Percentiles rank a stretch among this genome's conserved stretches.
Evolutionary conservation across 1,140 invertebrate species (phyloP).

Genomic region (Drosophila takahashii): DNA sequence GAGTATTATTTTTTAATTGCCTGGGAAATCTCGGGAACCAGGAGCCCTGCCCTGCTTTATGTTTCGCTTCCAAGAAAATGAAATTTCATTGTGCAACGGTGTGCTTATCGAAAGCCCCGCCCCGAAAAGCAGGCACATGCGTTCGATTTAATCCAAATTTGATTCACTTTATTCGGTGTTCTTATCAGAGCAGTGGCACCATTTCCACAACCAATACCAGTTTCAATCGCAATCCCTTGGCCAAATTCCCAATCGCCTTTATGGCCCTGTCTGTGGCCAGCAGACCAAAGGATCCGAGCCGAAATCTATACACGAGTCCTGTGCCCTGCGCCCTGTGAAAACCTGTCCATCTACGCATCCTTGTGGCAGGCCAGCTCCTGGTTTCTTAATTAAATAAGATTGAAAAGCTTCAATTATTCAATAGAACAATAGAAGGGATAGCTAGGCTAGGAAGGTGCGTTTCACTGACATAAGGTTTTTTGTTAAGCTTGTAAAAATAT

Average conservation of each 20-base stretch:
- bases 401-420: constrained; percentile 67
- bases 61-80: constrained; percentile 14
- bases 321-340: constrained; percentile 3
- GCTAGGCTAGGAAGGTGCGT: background rate
- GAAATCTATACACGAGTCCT: constrained; percentile 13
- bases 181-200: constrained; percentile 8
- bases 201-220: background rate
- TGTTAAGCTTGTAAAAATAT: too few relatives aligned
- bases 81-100: constrained; percentile 38
- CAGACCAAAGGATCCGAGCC: constrained; percentile 29
- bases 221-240: background rate
- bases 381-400: constrained; percentile 60
- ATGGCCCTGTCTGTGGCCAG: constrained; percentile 38
- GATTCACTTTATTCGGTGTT: constrained; percentile 32
- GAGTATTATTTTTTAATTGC: constrained; percentile 39
- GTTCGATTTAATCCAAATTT: constrained; percentile 51
- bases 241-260: constrained; percentile 7
- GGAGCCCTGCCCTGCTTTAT: too few relatives aligned
- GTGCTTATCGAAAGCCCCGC: constrained; percentile 22
- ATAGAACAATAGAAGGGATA: constrained; percentile 46
- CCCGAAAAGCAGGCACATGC: constrained; percentile 27
- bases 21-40: background rate
- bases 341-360: constrained; percentile 34
- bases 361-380: constrained; percentile 12
- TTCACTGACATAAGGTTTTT: background rate